Percentiles rank a stretch among this genome's conserved stretches.
These are phyloP conservation scores for Latheticus oryzae DNA, from an alignment of 2,888 invertebrate genomes.

Conservation along the genomic window DNA sequence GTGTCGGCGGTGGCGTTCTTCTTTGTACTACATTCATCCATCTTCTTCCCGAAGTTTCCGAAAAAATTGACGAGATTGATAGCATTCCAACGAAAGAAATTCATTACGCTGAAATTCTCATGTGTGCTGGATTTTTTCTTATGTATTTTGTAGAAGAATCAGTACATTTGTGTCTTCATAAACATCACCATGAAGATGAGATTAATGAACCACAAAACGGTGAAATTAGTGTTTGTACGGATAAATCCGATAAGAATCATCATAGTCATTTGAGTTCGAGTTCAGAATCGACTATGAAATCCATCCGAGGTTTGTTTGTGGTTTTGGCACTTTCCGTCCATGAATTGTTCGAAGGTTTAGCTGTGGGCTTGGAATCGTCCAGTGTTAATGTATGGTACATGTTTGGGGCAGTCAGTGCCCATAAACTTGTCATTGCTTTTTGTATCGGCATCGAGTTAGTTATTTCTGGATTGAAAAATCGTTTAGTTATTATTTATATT, in stretches of 20 bases:
- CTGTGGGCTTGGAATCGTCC: conserved; percentile 82
- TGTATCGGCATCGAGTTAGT: conserved; percentile 88
- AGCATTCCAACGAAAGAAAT: conserved; percentile 71
- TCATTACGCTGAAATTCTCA: conserved; percentile 76
- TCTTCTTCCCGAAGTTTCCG: conserved; percentile 81
- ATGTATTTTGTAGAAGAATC: conserved; percentile 84
- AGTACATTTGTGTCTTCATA: conserved; percentile 77
- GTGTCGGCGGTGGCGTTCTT: conserved; percentile 85
- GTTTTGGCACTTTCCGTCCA: conserved; percentile 87
- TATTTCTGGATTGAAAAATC: conserved; percentile 74
- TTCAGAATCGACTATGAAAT: conserved; percentile 58
- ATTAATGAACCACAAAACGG: conserved; percentile 2
- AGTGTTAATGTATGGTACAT: conserved; percentile 78
- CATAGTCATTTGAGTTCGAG: conserved; percentile 53
- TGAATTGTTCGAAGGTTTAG: conserved; percentile 87
- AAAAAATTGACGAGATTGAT: conserved; percentile 68
- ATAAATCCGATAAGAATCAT: conserved; percentile 30
- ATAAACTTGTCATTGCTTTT: conserved; percentile 88
- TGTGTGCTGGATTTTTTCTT: conserved; percentile 80
- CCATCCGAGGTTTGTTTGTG: conserved; percentile 79
- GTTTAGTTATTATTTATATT: conserved; percentile 75
- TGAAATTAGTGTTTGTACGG: conserved; percentile 15
- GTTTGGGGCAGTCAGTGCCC: conserved; percentile 86
- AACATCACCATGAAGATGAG: conserved; percentile 60
- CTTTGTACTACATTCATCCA: conserved; percentile 86